Evolutionary conservation across 2,888 invertebrate species (phyloP), one percentile per base, ranked within the genome.

Genomic region (Chrysolina oricalcia): DNA sequence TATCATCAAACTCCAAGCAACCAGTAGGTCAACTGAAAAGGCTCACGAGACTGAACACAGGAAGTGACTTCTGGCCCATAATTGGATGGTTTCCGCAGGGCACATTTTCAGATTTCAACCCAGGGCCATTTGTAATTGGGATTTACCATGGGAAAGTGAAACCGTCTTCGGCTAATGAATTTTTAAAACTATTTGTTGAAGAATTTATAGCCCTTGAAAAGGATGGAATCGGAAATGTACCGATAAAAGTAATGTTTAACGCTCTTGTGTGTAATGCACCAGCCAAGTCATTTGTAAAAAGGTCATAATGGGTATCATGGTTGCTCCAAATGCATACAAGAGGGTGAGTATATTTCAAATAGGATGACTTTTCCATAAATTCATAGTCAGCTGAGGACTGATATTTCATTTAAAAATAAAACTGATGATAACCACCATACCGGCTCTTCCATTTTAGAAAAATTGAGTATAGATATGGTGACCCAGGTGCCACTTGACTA

Each of bases 401-500:
- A 72, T 62, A 53, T 27, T 13, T 21, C 50, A 48, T 72, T 72
- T 56, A 21, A 41, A 59, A 56, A n/a, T 17, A 46, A 63, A 46
- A 64, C 41, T 48, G 21, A 71, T 63, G 71, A 63, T 43, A 10
- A 64, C 48, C 63, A 71, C 50, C 62, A 71, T 21, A 72, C 48
- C 48, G 71, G 64, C n/a, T 23, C 43, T 63, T 63, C 71, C 21
- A 41, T 50, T 63, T 50, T 71, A 43, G 50, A 27, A 41, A 48
- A 41, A 40, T 43, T 71, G 0, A 63, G 35, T 43, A 43, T 64
- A 21, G 64, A 27, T 71, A 65, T 71, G 71, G 48, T 71, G 17
- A 64, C 23, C 15, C 27, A 41, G 43, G 62, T 71, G 62, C 63
- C 71, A 64, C 17, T 64, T 56, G 69, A 69, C 69, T 69, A 69